Conservation (phyloP, 1,140 invertebrate species). For the Pogonognathellus flavescens region DNA sequence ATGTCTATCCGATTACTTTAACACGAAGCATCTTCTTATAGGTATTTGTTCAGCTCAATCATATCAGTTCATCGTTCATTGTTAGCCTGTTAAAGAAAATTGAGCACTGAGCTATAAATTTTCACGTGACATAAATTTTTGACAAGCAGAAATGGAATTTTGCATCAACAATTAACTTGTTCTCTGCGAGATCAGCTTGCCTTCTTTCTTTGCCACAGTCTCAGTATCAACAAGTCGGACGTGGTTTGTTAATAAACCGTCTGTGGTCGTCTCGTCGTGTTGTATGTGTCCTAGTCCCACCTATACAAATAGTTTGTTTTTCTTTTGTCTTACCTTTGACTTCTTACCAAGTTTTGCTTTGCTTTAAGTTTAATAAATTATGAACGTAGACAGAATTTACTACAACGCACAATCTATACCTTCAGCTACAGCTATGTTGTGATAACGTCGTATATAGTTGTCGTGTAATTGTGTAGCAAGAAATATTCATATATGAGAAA, state of each 20-base stretch:
- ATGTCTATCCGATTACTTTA: no score
- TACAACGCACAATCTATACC: no score
- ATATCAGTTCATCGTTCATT: not conserved
- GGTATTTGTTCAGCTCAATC: not conserved
- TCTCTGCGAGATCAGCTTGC: not conserved
- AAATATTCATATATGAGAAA: not conserved
- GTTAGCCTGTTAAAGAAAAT: not conserved
- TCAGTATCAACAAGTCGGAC: conserved; percentile 20
- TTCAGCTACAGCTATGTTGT: no score
- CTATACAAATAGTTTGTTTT: conserved; percentile 5
- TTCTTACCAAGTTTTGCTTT: not conserved
- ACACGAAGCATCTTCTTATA: no score
- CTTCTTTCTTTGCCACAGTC: not conserved
- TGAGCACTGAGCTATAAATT: conserved; percentile 2
- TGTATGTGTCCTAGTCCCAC: conserved; percentile 10
- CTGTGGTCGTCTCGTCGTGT: not conserved
- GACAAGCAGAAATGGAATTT: conserved; percentile 40
- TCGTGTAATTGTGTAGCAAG: not conserved
- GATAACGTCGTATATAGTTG: no score
- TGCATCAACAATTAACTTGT: conserved; percentile 21
- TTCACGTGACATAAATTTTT: conserved; percentile 50
- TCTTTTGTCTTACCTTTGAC: not conserved
- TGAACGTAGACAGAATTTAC: not conserved
- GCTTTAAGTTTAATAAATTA: conserved; percentile 3
- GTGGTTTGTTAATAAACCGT: not conserved